phyloP scores from a whole-genome alignment of 2,888 invertebrate species.

The Catocala nupta region DNA sequence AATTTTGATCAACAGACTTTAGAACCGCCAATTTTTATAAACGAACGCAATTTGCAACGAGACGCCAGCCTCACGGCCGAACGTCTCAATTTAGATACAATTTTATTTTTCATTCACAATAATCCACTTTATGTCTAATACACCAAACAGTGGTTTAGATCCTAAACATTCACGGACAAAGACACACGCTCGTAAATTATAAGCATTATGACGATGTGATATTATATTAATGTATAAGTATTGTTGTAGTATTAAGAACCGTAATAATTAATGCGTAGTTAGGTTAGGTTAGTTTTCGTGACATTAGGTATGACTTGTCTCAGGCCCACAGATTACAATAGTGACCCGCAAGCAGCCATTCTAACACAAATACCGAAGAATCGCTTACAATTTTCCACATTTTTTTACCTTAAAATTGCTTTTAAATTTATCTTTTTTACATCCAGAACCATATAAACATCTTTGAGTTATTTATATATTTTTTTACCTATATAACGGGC shows the following conservation, averaged over 20 bases:
- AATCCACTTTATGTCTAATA: slow-evolving; percentile 81
- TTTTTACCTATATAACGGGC: slow-evolving; percentile 85
- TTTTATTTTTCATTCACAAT: slow-evolving; percentile 70
- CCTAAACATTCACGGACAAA: slow-evolving; percentile 87
- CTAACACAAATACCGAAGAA: slow-evolving; percentile 85
- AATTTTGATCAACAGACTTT: slow-evolving; percentile 73
- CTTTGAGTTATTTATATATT: slow-evolving; percentile 87
- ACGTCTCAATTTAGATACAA: slow-evolving; percentile 71
- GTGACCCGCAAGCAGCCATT: slow-evolving; percentile 82
- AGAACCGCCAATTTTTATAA: slow-evolving; percentile 61
- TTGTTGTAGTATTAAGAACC: slow-evolving; percentile 84
- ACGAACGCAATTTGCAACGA: slow-evolving; percentile 71
- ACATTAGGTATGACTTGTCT: slow-evolving; percentile 75
- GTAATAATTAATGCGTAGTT: slow-evolving; percentile 85
- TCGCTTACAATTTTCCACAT: slow-evolving; percentile 76
- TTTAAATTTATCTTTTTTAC: slow-evolving; percentile 86
- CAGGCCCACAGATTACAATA: slow-evolving; percentile 87
- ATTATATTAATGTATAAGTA: slow-evolving; percentile 86
- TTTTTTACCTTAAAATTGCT: slow-evolving; percentile 78
- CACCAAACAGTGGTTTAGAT: slow-evolving; percentile 84
- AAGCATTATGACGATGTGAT: slow-evolving; percentile 88
- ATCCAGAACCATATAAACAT: slow-evolving; percentile 88
- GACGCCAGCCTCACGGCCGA: slow-evolving; percentile 52
- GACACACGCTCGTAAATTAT: slow-evolving; percentile 88
- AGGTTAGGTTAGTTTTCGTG: slow-evolving; percentile 83